Percentiles rank a stretch among this genome's conserved stretches.
phyloP scores from a whole-genome alignment of 2,888 invertebrate species.

The Erebia palarica region DNA sequence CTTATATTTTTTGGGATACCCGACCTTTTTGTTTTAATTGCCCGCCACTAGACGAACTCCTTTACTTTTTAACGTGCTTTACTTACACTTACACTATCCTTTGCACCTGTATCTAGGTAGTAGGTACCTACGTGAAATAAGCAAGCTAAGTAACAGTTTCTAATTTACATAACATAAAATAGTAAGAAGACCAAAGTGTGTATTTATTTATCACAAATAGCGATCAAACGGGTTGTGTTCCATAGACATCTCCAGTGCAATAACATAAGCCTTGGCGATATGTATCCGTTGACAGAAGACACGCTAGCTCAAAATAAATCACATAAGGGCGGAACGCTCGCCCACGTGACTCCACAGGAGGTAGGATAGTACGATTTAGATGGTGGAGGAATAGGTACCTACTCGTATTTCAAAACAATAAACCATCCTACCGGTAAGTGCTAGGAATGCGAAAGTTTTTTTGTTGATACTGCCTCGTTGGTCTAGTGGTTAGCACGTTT shows the following conservation, averaged over 20 bases:
- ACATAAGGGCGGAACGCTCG: constrained; percentile 31
- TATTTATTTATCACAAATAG: constrained; percentile 13
- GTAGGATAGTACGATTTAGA: constrained; percentile 26
- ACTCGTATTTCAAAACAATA: not conserved
- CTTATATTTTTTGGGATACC: too few relatives aligned
- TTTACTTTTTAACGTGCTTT: too few relatives aligned
- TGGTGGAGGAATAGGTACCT: constrained; percentile 15
- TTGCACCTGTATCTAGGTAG: too few relatives aligned
- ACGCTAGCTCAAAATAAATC: constrained; percentile 36
- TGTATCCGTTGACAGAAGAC: constrained; percentile 28
- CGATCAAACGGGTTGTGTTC: constrained; percentile 11
- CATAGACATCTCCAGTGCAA: constrained; percentile 21
- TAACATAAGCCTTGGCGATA: constrained; percentile 28
- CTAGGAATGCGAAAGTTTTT: not conserved
- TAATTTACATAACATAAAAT: constrained; percentile 1
- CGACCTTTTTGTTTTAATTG: too few relatives aligned
- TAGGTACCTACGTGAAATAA: not conserved
- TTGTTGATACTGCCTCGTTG: too few relatives aligned
- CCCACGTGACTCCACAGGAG: constrained; percentile 41
- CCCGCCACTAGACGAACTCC: too few relatives aligned
- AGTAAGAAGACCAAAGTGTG: not conserved
- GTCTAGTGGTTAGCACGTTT: too few relatives aligned
- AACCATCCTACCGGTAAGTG: not conserved
- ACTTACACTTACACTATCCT: too few relatives aligned
- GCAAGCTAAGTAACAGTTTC: not conserved